Base-by-base conservation (phyloP, 2,888 invertebrate species). In the Eristalis pertinax region DNA sequence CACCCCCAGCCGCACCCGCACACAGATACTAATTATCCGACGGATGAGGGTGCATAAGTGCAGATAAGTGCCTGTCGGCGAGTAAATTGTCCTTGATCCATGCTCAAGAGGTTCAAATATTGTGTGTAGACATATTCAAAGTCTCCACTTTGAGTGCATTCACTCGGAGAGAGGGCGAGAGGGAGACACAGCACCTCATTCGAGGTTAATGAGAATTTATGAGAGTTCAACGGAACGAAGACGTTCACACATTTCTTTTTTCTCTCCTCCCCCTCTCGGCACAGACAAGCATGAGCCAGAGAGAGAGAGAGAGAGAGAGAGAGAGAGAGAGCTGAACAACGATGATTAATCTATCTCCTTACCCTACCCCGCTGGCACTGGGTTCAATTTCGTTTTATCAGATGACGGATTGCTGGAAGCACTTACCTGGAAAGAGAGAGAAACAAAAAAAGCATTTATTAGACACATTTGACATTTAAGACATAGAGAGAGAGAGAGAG, bases 131-230 rank as follows among this genome's bases (percentile, higher is more conserved):
- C 64, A 72, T 58, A 64, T 41, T 56, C 64, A 19, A 19, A 70
- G 38, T 60, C 63, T 76, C 62, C 62, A 43, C 63, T 38, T 60
- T 76, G 43, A 69, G 67, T 68, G 63, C 75, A 75, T n/a, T n/a
- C 43, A 50, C 43, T 19, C 43, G 19, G 19, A 43, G 1, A 41
- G n/a, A n/a, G n/a, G n/a, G n/a, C 41, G 13, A 11, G 13, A 11
- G 13, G 13, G 13, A 11, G 1, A 41, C 41, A 41, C 13, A 1
- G 41, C 41, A 15, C 41, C 13, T 15, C 29, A 22, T 8, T 8
- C 63, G 78, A 75, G n/a, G 87, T 87, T 87, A 87, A 87, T 87
- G 84, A 80, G 80, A 87, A 87, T 87, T 84, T 87, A 87, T 84
- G 87, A 50, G 50, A 64, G 84, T 76, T 87, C 76, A 84, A 73